A percentile compares a stretch with the other conserved stretches of the same genome.
phyloP scores from a whole-genome alignment of 2,888 invertebrate genomes.

The Metopia argyrocephala region DNA sequence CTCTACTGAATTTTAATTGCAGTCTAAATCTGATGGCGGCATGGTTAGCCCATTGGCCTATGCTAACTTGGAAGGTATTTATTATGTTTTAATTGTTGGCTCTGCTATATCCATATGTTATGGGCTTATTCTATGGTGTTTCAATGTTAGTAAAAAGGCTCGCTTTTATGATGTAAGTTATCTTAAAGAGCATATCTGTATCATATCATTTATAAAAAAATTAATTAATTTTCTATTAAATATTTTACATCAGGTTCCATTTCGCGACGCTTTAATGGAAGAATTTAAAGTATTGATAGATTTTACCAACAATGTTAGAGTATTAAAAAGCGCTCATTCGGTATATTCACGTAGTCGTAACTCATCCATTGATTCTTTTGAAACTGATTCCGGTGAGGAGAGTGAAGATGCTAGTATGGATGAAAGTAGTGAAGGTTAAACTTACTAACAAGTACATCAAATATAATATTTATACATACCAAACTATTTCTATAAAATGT shows the following conservation, averaged over 20 bases:
- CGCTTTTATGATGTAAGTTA: slow-evolving; percentile 73
- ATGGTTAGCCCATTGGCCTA: slow-evolving; percentile 79
- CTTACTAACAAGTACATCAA: background rate
- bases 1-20: background rate
- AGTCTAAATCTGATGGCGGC: slow-evolving; percentile 69
- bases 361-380: slow-evolving; percentile 76
- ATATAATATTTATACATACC: too few species aligned
- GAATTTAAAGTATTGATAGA: slow-evolving; percentile 86
- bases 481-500: too few species aligned
- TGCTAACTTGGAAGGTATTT: slow-evolving; percentile 83
- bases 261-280: slow-evolving; percentile 83
- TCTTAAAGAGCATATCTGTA: background rate
- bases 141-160: slow-evolving; percentile 72
- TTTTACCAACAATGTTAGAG: slow-evolving; percentile 85
- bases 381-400: slow-evolving; percentile 71
- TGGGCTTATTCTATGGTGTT: slow-evolving; percentile 73
- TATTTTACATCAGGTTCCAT: slow-evolving; percentile 80
- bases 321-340: slow-evolving; percentile 80
- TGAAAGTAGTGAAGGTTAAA: slow-evolving; percentile 28
- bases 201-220: too few species aligned
- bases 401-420: slow-evolving; percentile 16
- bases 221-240: background rate
- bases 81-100: slow-evolving; percentile 81
- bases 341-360: slow-evolving; percentile 75
- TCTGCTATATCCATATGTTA: slow-evolving; percentile 72